These are phyloP conservation scores for Miniopterus natalensis DNA, from an alignment of 2,113 vertebrate genomes.

Conservation along the genomic window DNA sequence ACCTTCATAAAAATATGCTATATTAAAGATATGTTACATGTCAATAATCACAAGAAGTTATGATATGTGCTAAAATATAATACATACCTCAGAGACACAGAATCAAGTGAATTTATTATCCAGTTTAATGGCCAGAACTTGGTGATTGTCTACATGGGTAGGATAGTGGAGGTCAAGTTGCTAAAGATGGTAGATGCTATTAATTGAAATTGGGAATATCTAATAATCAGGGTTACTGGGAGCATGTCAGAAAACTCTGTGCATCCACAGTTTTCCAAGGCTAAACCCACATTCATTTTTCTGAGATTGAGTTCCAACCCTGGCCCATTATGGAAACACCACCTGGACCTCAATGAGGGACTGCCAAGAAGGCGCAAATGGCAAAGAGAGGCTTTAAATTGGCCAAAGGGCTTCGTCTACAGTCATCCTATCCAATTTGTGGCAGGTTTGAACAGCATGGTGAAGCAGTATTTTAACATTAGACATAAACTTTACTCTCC, in stretches of 20 bases:
- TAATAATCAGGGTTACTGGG: conserved; percentile 23
- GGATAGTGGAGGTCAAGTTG: background rate
- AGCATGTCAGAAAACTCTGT: background rate
- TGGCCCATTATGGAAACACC: background rate
- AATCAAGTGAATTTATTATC: background rate
- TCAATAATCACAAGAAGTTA: conserved; percentile 36
- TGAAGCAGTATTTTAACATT: conserved; percentile 54
- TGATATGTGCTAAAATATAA: background rate
- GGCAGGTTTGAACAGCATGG: conserved; percentile 32
- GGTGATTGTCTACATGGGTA: background rate
- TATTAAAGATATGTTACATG: background rate
- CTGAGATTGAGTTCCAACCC: conserved; percentile 26
- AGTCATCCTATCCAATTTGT: background rate
- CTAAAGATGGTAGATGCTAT: conserved; percentile 8
- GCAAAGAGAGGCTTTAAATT: conserved; percentile 43
- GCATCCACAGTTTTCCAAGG: background rate
- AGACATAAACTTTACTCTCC: conserved; percentile 37
- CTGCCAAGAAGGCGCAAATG: background rate
- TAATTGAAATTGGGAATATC: conserved; percentile 2
- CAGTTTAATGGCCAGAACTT: background rate
- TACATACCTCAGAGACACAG: background rate
- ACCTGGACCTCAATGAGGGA: background rate
- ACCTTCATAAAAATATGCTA: background rate
- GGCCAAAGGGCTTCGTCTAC: conserved; percentile 21
- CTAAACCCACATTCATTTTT: conserved; percentile 50